Percentiles rank a stretch among this genome's conserved stretches.
These are phyloP conservation scores for Acinonyx jubatus DNA, from an alignment of 2,113 vertebrate genomes.

Conservation along the genomic window DNA sequence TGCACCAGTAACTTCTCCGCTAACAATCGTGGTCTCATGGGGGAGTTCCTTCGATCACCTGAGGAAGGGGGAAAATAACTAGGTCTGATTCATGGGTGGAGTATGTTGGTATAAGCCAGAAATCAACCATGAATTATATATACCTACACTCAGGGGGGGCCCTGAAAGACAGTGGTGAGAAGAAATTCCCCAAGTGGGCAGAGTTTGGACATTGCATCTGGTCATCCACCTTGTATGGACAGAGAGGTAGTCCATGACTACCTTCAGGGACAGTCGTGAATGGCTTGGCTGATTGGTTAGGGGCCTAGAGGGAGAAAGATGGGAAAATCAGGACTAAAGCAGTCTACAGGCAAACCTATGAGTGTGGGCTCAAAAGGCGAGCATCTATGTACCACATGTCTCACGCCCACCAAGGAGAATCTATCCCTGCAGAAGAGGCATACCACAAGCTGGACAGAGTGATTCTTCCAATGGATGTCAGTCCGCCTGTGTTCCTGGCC, in stretches of 20 bases:
- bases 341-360: not conserved
- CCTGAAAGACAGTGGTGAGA: not conserved
- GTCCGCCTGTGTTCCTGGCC: not conserved
- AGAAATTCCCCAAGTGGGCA: not conserved
- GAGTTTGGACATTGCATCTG: not conserved
- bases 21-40: not conserved
- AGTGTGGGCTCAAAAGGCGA: not conserved
- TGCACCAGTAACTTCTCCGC: not conserved
- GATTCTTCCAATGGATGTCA: not conserved
- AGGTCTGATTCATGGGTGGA: not conserved
- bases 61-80: not conserved
- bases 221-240: not conserved
- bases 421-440: not conserved
- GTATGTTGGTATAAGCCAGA: not conserved
- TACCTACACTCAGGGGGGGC: not conserved
- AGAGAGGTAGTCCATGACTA: not conserved
- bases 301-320: not conserved
- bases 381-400: not conserved
- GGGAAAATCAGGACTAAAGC: not conserved
- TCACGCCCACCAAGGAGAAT: not conserved
- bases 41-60: not conserved
- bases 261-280: not conserved
- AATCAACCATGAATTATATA: not conserved
- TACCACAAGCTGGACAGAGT: not conserved
- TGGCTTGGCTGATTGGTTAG: not conserved